Base-by-base conservation (phyloP, 1,140 invertebrate genomes). In the Lepidostoma basale region DNA sequence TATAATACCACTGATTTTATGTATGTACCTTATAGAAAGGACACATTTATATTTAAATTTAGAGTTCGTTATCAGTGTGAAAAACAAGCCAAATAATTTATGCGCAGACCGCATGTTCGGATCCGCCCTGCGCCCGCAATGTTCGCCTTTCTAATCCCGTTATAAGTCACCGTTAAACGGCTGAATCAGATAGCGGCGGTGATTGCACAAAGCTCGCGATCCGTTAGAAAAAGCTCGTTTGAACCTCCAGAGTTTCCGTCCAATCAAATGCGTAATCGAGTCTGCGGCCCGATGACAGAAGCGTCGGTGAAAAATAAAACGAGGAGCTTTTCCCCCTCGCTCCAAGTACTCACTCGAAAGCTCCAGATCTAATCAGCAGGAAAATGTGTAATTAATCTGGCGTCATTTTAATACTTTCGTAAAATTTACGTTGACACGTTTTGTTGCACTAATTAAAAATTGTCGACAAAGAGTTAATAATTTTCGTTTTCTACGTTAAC, bases 141-240 rank as follows among this genome's bases (percentile, higher is more conserved):
- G n/a, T n/a, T n/a, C 36, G 49, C 56, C 58, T 18, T 23, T 47
- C 52, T 70, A 67, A 67, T 62, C 64, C 64, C 49, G 49, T 63
- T 63, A 63, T 67, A 70, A 70, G 69, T 67, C 64, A 62, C 49
- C 63, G 59, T 67, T 70, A 56, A 70, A 66, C 63, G 62, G 68
- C 69, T 44, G 39, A 67, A 62, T 54, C 59, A 70, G 58, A 63
- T 67, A 45, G 36, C 54, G 18, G 47, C 47, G 64, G 58, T 56
- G 59, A 52, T 52, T 64, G 56, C 2, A 25, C 36, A 66, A 66
- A 66, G 49, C 45, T 14, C 22, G 14, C 18, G 6, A 40, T 20
- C 39, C 49, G 36, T 36, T 42, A 28, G 60, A 69, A 69, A 69
- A 69, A 69, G 20, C 68, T 64, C 68, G 52, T 69, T 64, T 44